Percentiles rank a stretch among this genome's conserved stretches.
Evolutionary conservation across 2,888 invertebrate genomes (phyloP).

Genomic region (Folsomia candida): DNA sequence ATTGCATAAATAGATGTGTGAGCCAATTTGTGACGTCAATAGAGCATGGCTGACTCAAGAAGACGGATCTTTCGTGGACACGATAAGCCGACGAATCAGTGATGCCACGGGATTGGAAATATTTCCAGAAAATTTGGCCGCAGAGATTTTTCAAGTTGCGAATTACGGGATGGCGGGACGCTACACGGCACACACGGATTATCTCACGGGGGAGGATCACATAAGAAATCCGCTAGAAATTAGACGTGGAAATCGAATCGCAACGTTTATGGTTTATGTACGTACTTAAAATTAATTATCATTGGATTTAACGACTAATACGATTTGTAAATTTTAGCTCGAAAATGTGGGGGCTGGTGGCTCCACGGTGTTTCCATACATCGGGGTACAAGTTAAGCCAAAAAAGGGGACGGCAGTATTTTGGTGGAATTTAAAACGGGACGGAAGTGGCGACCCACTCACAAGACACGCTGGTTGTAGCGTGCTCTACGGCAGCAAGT

Average conservation of each 20-base stretch:
- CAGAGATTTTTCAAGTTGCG: slow-evolving; percentile 52
- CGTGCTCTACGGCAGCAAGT: slow-evolving; percentile 52
- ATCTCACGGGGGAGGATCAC: slow-evolving; percentile 46
- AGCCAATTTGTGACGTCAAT: neutral
- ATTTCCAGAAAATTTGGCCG: slow-evolving; percentile 49
- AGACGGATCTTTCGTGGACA: slow-evolving; percentile 45
- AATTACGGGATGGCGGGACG: slow-evolving; percentile 52
- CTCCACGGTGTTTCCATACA: slow-evolving; percentile 51
- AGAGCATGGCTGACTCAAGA: slow-evolving; percentile 52
- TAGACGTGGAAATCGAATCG: slow-evolving; percentile 51
- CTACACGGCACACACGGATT: slow-evolving; percentile 51
- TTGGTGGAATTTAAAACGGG: slow-evolving; percentile 51
- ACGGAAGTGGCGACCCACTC: slow-evolving; percentile 50
- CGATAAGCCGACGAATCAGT: slow-evolving; percentile 43
- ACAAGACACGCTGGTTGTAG: slow-evolving; percentile 52
- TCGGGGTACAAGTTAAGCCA: slow-evolving; percentile 51
- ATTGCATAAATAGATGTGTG: neutral
- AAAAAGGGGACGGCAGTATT: slow-evolving; percentile 51
- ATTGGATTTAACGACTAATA: slow-evolving; percentile 3
- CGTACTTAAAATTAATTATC: neutral
- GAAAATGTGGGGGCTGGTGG: slow-evolving; percentile 51
- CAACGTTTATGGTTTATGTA: slow-evolving; percentile 52
- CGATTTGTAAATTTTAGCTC: slow-evolving; percentile 37
- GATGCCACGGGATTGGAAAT: slow-evolving; percentile 44
- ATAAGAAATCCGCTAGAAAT: slow-evolving; percentile 44